Evolutionary conservation across 2,113 vertebrate genomes (phyloP), one percentile per base, ranked within the genome.

Genomic region (Caranx ignobilis): DNA sequence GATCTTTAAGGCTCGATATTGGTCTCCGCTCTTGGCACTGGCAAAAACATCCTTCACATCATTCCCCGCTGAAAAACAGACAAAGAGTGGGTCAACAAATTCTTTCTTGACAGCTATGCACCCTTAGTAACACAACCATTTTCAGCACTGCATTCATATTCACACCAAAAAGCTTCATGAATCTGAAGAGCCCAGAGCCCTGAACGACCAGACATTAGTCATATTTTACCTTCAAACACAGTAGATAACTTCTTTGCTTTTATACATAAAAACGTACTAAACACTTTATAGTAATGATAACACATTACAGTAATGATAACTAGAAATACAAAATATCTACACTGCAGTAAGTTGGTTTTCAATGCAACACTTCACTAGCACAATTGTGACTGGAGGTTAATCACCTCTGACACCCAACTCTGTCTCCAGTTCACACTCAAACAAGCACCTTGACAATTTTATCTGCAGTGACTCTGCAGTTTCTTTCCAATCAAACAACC

Each of bases 21-120:
- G 60, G 64, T 97, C 95, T 89, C 98, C 98, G 45, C 95, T 95
- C 89, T 93, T 97, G 83, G 98, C 98, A 86, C 82, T 95, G 88
- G 96, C 97, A 91, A 99, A 98, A 63, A 95, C 92, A 50, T 97
- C 96, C 93, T 96, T 98, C 85, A 98, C 95, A 75, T 96, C 97
- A 64, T 91, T 95, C 79, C 96, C 95, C 86, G 97, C 98, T 99
- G 91, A 45, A 39, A 70, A 35, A 41, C 75, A 62, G 21, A 87
- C 16, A 84, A 11, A 43, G 54, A 50, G 13, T 1, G 34, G 1
- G 21, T 82, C 21, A 79, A 84, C 31, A 54, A 10, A 63, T 8
- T 6, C 16, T 0, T 60, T 32, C 55, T 57, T n/a, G 6, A 73
- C 35, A 54, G 41, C 19, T 64, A 19, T 15, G 54, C 1, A 11